Conservation (phyloP, 2,113 vertebrate species). For the Rhinolophus sinicus region DNA sequence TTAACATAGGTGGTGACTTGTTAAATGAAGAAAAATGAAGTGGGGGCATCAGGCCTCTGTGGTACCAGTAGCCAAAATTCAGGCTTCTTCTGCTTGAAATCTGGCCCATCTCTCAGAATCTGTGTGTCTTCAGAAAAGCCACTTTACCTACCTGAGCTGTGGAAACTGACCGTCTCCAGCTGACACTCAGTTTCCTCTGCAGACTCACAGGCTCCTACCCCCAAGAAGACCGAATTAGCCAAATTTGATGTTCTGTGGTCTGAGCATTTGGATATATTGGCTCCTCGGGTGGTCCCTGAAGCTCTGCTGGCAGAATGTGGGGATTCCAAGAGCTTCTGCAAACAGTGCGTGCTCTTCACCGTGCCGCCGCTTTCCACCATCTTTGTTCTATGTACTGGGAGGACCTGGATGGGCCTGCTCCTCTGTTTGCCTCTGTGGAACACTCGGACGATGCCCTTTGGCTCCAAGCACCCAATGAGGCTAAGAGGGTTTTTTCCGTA, state of each 20-base stretch:
- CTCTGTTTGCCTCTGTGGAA: neutral
- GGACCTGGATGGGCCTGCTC: neutral
- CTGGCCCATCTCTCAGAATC: neutral
- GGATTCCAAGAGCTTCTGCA: neutral
- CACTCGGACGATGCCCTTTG: neutral
- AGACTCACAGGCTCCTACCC: neutral
- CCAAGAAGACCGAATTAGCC: neutral
- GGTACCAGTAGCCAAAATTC: neutral
- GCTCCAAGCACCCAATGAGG: neutral
- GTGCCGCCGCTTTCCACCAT: neutral
- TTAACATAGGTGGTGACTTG: neutral
- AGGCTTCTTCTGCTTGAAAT: neutral
- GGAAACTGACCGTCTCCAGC: neutral
- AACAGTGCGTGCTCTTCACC: neutral
- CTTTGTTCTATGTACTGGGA: neutral
- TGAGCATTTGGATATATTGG: neutral
- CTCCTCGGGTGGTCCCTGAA: neutral
- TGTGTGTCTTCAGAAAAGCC: neutral
- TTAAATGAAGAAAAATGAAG: neutral
- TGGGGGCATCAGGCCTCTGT: accelerated
- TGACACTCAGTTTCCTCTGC: neutral
- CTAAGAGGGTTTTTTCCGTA: neutral
- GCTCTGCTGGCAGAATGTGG: neutral
- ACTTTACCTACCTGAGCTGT: neutral
- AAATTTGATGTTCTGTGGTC: neutral